A percentile compares a stretch with the other conserved stretches of the same genome.
Evolutionary conservation across 2,888 invertebrate genomes (phyloP).

Genomic region (Embidobia sp.): DNA sequence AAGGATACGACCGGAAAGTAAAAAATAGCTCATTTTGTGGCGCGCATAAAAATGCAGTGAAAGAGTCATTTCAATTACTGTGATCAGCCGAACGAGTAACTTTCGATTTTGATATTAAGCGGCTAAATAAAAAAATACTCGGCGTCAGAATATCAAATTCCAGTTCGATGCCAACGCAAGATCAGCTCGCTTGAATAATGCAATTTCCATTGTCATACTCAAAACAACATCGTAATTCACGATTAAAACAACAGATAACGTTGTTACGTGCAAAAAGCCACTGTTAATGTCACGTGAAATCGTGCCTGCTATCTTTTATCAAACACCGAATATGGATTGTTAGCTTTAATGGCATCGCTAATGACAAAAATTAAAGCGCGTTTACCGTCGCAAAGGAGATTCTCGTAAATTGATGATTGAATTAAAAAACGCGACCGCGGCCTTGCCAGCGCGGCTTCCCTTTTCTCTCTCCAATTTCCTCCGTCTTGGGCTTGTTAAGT

Average conservation of each 20-base stretch:
- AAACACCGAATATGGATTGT: neutral
- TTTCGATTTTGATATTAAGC: too few species aligned
- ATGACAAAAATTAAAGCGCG: conserved; percentile 11
- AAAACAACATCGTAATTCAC: conserved; percentile 6
- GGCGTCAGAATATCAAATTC: too few species aligned
- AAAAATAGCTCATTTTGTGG: too few species aligned
- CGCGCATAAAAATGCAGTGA: too few species aligned
- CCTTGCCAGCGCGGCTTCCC: too few species aligned
- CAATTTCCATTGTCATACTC: neutral
- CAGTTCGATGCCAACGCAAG: neutral
- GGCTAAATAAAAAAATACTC: too few species aligned
- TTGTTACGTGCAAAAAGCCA: neutral
- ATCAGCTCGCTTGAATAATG: neutral
- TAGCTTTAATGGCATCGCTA: conserved; percentile 4
- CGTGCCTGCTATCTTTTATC: conserved; percentile 8
- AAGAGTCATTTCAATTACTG: too few species aligned
- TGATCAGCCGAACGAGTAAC: too few species aligned
- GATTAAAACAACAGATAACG: conserved; percentile 19
- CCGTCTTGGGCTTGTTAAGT: too few species aligned
- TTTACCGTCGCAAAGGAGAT: conserved; percentile 9
- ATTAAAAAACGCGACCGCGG: neutral
- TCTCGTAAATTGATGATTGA: neutral
- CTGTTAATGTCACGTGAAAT: conserved; percentile 4
- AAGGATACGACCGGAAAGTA: too few species aligned
- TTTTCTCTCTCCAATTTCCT: conserved; percentile 4